Evolutionary conservation across 2,888 invertebrate species (phyloP), one percentile per base, ranked within the genome.

Genomic region (Loripinus fragilis): DNA sequence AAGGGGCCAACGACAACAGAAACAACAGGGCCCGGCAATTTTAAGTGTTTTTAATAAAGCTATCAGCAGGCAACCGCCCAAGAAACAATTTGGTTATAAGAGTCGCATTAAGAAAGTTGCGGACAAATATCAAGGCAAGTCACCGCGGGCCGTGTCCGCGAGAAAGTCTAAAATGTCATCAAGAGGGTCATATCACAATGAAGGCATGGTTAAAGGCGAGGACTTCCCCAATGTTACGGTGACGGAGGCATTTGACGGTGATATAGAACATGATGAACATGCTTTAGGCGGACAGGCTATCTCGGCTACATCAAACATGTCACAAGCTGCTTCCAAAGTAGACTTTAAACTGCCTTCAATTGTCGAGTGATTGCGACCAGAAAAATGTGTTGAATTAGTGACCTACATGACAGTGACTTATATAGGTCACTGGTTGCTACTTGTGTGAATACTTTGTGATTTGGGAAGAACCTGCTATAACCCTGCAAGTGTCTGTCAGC

Each of bases 31-130:
- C 7, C 33, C 60, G 33, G 33, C 17, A 2, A 20, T 60, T 33
- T 60, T 33, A 8, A 20, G 10, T 17, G 30, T 60, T 30, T 60
- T 28, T 17, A n/a, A 23, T 15, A 52, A 52, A 52, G 52, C 15
- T 52, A 17, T 33, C 10, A 52, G 25, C 25, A 60, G 33, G 17
- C 60, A 17, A 20, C 17, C 33, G 8, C 7, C 10, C 5, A 7
- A 1, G 5, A 30, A 30, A 20, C 3, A 23, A 33, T 60, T 60
- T 20, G 60, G 60, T 20, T 60, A 60, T 20, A 3, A 17, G 33
- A 20, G 60, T 5, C 60, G 83, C 30, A 74, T 83, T 12, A 78
- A 72, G 38, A 83, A 83, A 66, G 70, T 83, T 8, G 80, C 80
- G 20, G 83, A 80, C 8, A 74, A 55, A 50, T 83, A 48, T 64